Conservation (phyloP, 2,888 invertebrate species). For the Parapristionchus giblindavisi region DNA sequence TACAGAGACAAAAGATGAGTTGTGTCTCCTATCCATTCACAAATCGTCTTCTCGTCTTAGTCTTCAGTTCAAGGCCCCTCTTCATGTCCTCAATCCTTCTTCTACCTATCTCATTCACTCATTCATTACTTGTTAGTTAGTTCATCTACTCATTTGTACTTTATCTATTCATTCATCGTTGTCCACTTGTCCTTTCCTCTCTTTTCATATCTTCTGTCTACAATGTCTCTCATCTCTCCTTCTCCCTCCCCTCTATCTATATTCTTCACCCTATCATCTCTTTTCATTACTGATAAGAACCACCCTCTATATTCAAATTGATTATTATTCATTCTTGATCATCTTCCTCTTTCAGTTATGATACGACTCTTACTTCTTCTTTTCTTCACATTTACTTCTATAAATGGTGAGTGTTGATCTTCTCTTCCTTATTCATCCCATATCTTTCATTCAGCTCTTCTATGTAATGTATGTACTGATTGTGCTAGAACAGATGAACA, state of each 20-base stretch:
- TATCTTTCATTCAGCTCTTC: not conserved
- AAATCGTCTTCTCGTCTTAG: no score
- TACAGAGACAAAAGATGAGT: no score
- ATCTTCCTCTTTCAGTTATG: not conserved
- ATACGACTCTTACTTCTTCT: no score
- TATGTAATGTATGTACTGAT: slow-evolving; percentile 16
- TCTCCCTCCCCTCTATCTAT: slow-evolving; percentile 8
- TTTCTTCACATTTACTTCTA: not conserved
- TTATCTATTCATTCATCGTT: not conserved
- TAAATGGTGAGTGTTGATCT: not conserved
- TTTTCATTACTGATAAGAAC: not conserved
- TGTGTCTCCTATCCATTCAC: no score
- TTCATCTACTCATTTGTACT: not conserved
- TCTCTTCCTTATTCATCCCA: not conserved
- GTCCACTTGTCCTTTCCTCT: not conserved
- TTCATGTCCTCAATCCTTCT: not conserved
- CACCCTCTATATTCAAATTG: not conserved
- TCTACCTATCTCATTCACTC: not conserved
- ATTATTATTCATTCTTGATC: not conserved
- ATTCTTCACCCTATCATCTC: not conserved
- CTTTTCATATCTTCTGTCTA: not conserved
- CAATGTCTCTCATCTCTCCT: not conserved
- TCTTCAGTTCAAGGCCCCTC: no score
- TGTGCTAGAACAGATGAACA: slow-evolving; percentile 10
- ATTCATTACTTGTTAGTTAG: not conserved